Percentiles rank a stretch among this genome's conserved stretches.
Evolutionary conservation across 2,888 invertebrate genomes (phyloP).

Genomic region (Dryobota labecula): DNA sequence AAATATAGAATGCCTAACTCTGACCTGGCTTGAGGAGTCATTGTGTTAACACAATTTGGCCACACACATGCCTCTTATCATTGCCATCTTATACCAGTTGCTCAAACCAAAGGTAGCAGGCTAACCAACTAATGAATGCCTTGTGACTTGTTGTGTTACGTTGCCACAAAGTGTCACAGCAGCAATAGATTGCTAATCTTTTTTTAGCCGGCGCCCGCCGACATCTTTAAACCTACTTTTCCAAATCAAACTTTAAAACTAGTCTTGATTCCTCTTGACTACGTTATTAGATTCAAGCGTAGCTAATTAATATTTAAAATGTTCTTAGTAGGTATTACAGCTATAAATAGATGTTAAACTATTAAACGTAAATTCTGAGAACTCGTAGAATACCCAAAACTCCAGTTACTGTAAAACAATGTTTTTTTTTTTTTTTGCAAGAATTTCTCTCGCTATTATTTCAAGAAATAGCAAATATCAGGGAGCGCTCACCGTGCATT

Average conservation of each 20-base stretch:
- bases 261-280: neutral
- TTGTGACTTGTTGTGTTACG: neutral
- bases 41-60: constrained; percentile 1
- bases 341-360: neutral
- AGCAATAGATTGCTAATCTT: constrained; percentile 16
- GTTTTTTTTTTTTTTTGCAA: neutral
- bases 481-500: neutral
- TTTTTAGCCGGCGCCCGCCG: constrained; percentile 30
- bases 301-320: neutral
- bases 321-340: neutral
- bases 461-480: neutral
- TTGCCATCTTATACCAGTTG: neutral
- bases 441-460: neutral
- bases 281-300: neutral
- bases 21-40: neutral
- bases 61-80: neutral
- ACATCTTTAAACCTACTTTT: neutral
- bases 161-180: neutral
- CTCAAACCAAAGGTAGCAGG: neutral
- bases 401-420: neutral
- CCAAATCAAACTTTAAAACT: neutral
- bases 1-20: constrained; percentile 5
- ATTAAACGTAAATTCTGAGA: neutral
- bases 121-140: neutral
- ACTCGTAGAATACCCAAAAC: neutral